Evolutionary conservation across 2,797 vertebrate genomes (phyloP).

Genomic region (Sebastes variabilis): DNA sequence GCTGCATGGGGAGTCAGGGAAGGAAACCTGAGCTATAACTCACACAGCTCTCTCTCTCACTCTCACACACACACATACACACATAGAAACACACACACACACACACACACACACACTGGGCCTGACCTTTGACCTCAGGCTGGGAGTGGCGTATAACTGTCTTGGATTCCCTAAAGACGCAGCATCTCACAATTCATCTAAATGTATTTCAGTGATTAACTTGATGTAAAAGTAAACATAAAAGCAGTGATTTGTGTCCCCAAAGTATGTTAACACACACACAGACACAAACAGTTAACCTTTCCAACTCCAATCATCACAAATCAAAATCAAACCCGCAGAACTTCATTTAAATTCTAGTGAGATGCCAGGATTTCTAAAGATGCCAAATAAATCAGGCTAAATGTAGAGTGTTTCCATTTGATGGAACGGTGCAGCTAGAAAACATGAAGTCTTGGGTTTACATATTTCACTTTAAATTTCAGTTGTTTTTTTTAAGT

Average conservation of each 20-base stretch:
- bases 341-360: neutral
- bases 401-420: neutral
- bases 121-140: conserved; percentile 53
- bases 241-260: conserved; percentile 12
- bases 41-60: conserved; percentile 37
- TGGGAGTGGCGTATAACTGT: conserved; percentile 59
- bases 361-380: neutral
- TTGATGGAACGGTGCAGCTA: neutral
- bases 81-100: conserved; percentile 31
- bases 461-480: neutral
- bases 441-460: neutral
- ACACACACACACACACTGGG: conserved; percentile 49
- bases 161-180: conserved; percentile 45
- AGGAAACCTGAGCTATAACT: conserved; percentile 81
- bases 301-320: neutral
- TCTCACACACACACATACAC: neutral
- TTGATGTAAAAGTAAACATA: neutral
- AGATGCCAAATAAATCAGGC: conserved; percentile 1
- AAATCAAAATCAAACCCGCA: neutral
- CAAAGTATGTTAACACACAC: neutral
- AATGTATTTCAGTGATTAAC: neutral
- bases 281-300: neutral
- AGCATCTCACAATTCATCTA: conserved; percentile 14
- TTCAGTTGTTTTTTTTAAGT: too few relatives aligned
- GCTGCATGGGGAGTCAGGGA: conserved; percentile 67